Percentiles rank a stretch among this genome's conserved stretches.
Conservation (phyloP, 1,140 invertebrate genomes). For the Papilio helenus region DNA sequence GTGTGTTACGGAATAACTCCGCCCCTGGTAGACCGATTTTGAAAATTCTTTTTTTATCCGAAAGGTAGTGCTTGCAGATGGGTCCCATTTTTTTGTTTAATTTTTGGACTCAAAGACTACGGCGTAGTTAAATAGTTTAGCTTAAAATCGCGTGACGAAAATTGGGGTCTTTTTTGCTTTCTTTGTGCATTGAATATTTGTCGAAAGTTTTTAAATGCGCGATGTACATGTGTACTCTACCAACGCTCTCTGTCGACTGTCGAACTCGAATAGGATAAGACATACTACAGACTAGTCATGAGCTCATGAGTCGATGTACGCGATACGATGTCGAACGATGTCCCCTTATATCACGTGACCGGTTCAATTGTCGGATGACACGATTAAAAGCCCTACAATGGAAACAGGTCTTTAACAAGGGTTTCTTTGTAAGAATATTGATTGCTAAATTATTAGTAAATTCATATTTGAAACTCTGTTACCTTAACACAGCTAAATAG, state of each 20-base stretch:
- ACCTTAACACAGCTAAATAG: too few species aligned
- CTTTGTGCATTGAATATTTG: background rate
- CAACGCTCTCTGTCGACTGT: background rate
- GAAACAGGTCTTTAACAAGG: background rate
- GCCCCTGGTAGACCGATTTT: too few species aligned
- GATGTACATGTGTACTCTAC: background rate
- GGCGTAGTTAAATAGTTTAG: too few species aligned
- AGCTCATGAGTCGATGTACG: slow-evolving; percentile 11
- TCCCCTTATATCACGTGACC: background rate
- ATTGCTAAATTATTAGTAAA: too few species aligned
- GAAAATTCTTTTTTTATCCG: too few species aligned
- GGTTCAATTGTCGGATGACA: background rate
- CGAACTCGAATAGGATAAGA: background rate
- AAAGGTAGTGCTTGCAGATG: too few species aligned
- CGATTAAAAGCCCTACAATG: slow-evolving; percentile 8
- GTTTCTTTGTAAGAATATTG: background rate
- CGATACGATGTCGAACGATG: slow-evolving; percentile 7
- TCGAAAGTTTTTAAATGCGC: background rate
- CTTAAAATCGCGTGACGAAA: too few species aligned
- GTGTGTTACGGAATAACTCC: too few species aligned
- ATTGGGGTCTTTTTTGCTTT: too few species aligned
- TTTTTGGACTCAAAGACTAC: too few species aligned
- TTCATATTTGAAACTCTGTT: too few species aligned
- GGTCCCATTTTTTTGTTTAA: too few species aligned
- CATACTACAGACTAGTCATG: background rate